Conservation (phyloP, 2,888 invertebrate species). For the Brassicogethes aeneus region DNA sequence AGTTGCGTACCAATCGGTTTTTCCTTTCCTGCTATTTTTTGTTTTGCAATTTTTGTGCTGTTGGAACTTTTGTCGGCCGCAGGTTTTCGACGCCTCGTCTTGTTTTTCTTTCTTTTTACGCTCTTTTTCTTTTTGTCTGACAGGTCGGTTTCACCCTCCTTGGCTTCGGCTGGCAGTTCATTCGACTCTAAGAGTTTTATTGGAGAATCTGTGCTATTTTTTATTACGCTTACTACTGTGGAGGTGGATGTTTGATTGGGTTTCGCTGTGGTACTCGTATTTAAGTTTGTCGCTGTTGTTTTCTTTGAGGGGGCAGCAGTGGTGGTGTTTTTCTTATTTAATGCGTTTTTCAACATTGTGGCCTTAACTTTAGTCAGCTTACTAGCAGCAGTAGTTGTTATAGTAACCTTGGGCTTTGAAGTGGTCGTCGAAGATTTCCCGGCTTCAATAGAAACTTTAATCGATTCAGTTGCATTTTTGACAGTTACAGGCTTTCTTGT, state of each 20-base stretch:
- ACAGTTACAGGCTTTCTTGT: slow-evolving; percentile 21
- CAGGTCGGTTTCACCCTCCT: slow-evolving; percentile 34
- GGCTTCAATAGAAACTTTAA: slow-evolving; percentile 10
- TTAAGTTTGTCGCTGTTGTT: slow-evolving; percentile 10
- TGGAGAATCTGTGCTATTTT: neutral
- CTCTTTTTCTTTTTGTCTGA: slow-evolving; percentile 23
- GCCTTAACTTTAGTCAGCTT: slow-evolving; percentile 52
- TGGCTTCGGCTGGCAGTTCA: slow-evolving; percentile 30
- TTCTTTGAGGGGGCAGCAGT: slow-evolving; percentile 17
- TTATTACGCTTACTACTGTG: neutral
- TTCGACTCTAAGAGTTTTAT: slow-evolving; percentile 7
- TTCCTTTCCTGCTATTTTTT: slow-evolving; percentile 32
- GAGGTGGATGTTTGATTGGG: slow-evolving; percentile 7
- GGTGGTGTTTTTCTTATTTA: slow-evolving; percentile 32
- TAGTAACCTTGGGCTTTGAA: too few relatives aligned
- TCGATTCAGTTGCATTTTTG: slow-evolving; percentile 18
- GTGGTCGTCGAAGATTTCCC: slow-evolving; percentile 5
- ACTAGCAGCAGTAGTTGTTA: slow-evolving; percentile 22
- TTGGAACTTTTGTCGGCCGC: slow-evolving; percentile 32
- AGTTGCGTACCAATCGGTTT: slow-evolving; percentile 64
- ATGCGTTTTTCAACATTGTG: slow-evolving; percentile 47
- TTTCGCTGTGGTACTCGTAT: slow-evolving; percentile 6
- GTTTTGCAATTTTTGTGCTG: slow-evolving; percentile 23
- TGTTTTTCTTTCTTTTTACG: slow-evolving; percentile 50
- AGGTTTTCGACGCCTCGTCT: slow-evolving; percentile 51